Percentiles rank a stretch among this genome's conserved stretches.
Conservation (phyloP, 2,113 vertebrate species). For the Acanthisitta chloris region DNA sequence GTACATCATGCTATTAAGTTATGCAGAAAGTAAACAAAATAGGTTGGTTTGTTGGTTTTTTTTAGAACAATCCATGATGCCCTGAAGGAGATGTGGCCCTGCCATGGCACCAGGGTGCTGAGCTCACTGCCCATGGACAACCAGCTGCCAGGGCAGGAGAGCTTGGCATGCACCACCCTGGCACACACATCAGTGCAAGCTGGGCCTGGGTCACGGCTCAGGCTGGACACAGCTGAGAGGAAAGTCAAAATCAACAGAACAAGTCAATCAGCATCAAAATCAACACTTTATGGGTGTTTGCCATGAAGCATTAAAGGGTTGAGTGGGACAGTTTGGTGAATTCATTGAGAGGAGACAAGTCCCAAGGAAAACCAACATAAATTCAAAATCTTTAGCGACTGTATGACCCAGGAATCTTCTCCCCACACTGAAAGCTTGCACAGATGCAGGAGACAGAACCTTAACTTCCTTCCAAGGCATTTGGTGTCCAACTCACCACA, state of each 20-base stretch:
- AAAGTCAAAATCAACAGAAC: not conserved
- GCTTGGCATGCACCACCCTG: not conserved
- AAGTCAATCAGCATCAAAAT: not conserved
- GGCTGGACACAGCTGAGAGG: not conserved
- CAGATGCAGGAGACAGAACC: not conserved
- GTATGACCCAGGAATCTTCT: not conserved
- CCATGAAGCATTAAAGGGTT: not conserved
- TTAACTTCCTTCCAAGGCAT: not conserved
- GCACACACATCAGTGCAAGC: not conserved
- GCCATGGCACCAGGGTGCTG: not conserved
- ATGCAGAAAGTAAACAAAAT: slow-evolving; percentile 11
- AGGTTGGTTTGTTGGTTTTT: too few relatives aligned
- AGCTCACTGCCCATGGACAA: not conserved
- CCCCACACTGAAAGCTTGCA: not conserved
- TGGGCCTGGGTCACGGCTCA: not conserved
- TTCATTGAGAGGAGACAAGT: not conserved
- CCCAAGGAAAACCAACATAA: not conserved
- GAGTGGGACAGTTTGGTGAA: not conserved
- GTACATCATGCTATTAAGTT: slow-evolving; percentile 53
- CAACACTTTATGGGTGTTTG: not conserved
- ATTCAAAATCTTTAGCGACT: not conserved
- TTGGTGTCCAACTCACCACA: not conserved
- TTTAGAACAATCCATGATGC: not conserved
- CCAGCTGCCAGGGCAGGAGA: not conserved
- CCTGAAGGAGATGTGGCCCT: not conserved